These are phyloP conservation scores for Lepilemur ruficaudatus DNA, from an alignment of 2,797 vertebrate genomes.

Conservation along the genomic window DNA sequence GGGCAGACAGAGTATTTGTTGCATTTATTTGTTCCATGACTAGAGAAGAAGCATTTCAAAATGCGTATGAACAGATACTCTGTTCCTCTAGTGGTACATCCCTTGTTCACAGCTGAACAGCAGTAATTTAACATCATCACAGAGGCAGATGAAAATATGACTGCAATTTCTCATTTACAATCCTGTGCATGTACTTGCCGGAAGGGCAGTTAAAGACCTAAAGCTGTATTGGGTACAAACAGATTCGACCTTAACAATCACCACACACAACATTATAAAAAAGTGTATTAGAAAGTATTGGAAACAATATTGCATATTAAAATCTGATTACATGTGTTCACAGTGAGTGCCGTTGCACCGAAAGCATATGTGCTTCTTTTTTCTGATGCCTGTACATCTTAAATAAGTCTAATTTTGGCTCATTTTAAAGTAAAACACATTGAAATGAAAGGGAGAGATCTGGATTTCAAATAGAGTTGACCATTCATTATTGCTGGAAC, in stretches of 20 bases:
- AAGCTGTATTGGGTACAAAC: neutral
- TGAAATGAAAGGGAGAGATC: neutral
- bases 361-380: neutral
- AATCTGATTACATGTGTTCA: slow-evolving; percentile 1
- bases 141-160: neutral
- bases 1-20: neutral
- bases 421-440: neutral
- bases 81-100: neutral
- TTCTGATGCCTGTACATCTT: neutral
- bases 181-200: neutral
- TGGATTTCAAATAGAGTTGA: neutral
- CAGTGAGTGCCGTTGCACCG: neutral
- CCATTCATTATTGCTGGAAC: neutral
- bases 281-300: slow-evolving; percentile 44
- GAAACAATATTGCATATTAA: neutral
- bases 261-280: neutral
- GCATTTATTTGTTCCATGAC: slow-evolving; percentile 56
- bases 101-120: slow-evolving; percentile 5
- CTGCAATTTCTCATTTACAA: neutral
- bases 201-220: neutral
- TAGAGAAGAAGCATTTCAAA: slow-evolving; percentile 30
- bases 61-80: slow-evolving; percentile 6
- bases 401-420: slow-evolving; percentile 38
- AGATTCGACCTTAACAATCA: neutral
- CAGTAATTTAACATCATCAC: neutral